phyloP scores from a whole-genome alignment of 2,113 vertebrate genomes.

The Ploceus nigricollis region DNA sequence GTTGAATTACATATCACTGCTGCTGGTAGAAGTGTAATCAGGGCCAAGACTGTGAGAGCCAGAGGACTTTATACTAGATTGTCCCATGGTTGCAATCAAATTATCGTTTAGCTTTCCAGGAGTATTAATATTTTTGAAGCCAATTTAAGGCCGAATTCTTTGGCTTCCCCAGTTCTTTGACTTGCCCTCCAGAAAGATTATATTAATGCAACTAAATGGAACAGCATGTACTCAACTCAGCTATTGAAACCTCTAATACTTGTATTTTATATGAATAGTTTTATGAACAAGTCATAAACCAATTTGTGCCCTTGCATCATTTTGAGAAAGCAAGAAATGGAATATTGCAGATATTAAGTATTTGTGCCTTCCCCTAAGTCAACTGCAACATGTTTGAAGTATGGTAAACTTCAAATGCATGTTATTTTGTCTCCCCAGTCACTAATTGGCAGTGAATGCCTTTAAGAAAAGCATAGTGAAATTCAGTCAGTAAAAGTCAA shows the following conservation, averaged over 20 bases:
- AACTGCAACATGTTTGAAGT: neutral
- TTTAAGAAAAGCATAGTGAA: neutral
- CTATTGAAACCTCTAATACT: neutral
- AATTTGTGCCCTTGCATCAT: neutral
- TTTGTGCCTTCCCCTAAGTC: neutral
- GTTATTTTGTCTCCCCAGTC: neutral
- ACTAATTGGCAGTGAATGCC: neutral
- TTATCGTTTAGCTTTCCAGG: neutral
- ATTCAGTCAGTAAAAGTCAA: neutral
- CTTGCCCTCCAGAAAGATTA: neutral
- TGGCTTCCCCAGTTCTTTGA: neutral
- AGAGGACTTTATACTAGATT: neutral
- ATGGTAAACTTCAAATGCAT: neutral
- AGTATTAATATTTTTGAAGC: neutral
- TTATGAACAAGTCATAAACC: neutral
- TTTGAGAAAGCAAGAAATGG: neutral
- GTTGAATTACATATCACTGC: neutral
- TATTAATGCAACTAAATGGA: neutral
- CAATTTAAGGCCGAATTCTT: neutral
- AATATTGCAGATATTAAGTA: neutral
- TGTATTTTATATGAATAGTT: neutral
- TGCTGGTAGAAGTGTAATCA: neutral
- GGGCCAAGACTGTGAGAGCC: neutral
- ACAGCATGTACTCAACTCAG: neutral
- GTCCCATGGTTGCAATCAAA: neutral